Evolutionary conservation across 2,888 invertebrate genomes (phyloP).

Genomic region (Pharmacophagus antenor): DNA sequence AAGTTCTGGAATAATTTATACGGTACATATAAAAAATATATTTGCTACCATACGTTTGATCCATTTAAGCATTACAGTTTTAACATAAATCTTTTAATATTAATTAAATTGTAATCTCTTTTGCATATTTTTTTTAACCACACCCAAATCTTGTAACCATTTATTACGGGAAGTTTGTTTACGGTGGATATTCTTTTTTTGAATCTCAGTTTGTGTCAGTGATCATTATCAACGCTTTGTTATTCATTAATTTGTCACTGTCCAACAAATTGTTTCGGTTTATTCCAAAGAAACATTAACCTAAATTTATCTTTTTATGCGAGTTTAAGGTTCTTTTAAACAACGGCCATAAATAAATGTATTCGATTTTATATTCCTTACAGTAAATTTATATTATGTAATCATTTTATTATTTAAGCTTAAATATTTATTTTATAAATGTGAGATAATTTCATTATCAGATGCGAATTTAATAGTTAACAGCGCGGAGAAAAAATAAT

Average conservation of each 20-base stretch:
- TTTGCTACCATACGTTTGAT: too few relatives aligned
- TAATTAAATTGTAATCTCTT: too few relatives aligned
- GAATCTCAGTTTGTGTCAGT: conserved; percentile 53
- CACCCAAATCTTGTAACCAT: conserved; percentile 43
- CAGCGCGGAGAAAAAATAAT: too few relatives aligned
- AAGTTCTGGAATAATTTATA: too few relatives aligned
- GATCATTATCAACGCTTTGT: conserved; percentile 74
- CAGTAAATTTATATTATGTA: not conserved
- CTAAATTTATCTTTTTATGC: conserved; percentile 22
- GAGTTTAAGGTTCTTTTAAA: conserved; percentile 27
- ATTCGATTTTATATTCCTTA: not conserved
- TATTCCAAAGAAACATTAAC: conserved; percentile 34
- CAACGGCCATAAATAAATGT: not conserved
- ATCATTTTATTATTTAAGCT: not conserved
- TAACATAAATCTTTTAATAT: too few relatives aligned
- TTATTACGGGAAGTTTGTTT: conserved; percentile 49
- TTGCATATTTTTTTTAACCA: not conserved
- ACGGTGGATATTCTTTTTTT: conserved; percentile 36
- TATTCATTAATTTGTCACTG: conserved; percentile 75
- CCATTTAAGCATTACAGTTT: too few relatives aligned
- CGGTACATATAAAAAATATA: too few relatives aligned
- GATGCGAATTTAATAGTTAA: too few relatives aligned
- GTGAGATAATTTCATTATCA: too few relatives aligned
- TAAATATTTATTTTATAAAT: not conserved
- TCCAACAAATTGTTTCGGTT: conserved; percentile 63